Evolutionary conservation across 2,113 vertebrate genomes (phyloP).

Genomic region (Propithecus coquereli): DNA sequence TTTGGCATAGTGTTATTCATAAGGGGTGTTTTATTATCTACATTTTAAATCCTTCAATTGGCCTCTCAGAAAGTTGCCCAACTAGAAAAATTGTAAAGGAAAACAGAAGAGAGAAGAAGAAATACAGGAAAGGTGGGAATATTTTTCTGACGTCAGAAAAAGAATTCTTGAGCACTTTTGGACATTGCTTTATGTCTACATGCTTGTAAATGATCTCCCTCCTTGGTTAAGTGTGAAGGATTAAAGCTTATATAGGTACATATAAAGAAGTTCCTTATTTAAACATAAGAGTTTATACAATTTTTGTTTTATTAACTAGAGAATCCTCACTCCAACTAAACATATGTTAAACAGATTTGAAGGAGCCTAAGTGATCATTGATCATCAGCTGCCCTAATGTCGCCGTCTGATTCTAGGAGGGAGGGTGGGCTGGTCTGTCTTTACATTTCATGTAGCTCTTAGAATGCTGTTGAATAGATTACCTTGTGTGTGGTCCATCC

Average conservation of each 20-base stretch:
- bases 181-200: background rate
- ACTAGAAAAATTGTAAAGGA: background rate
- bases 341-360: background rate
- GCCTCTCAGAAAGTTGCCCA: background rate
- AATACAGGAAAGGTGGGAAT: background rate
- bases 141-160: background rate
- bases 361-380: background rate
- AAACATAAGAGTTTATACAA: background rate
- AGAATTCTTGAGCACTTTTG: background rate
- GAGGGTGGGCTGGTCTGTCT: background rate
- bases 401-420: background rate
- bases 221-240: background rate
- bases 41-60: background rate
- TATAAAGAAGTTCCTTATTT: background rate
- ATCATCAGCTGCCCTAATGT: background rate
- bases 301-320: slow-evolving; percentile 20
- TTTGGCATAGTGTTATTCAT: background rate
- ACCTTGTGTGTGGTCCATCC: background rate
- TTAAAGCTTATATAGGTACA: background rate
- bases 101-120: background rate
- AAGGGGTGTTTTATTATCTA: background rate
- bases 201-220: background rate
- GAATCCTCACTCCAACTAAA: background rate
- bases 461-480: background rate
- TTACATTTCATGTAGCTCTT: background rate